Percentiles rank a stretch among this genome's conserved stretches.
phyloP scores from a whole-genome alignment of 1,140 invertebrate genomes.

The Caerostris extrusa region DNA sequence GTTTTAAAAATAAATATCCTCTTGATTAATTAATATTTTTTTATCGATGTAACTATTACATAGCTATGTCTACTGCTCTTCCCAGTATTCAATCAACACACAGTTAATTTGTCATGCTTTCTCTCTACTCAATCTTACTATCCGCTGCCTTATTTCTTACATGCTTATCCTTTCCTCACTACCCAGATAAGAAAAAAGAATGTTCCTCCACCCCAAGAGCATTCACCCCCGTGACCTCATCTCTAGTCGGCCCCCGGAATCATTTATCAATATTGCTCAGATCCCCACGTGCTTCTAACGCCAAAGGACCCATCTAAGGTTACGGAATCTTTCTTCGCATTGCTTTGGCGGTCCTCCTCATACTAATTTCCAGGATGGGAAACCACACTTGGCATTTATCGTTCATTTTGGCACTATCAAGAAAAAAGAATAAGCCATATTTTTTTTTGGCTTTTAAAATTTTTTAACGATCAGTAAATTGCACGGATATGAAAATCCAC shows the following conservation, averaged over 20 bases:
- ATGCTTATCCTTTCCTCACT: neutral
- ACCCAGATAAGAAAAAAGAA: neutral
- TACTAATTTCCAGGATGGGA: neutral
- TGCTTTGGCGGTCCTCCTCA: neutral
- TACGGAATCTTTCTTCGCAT: slow-evolving; percentile 48
- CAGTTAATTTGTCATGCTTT: too few species aligned
- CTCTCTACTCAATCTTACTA: too few species aligned
- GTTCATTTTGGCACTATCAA: neutral
- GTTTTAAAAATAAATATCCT: too few species aligned
- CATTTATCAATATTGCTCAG: slow-evolving; percentile 61
- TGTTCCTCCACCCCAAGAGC: slow-evolving; percentile 35
- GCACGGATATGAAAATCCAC: too few species aligned
- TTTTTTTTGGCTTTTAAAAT: too few species aligned
- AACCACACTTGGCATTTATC: neutral
- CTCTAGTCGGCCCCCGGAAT: slow-evolving; percentile 46
- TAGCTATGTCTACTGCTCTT: too few species aligned
- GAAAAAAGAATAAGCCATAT: neutral
- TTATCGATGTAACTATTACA: too few species aligned
- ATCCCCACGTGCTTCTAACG: slow-evolving; percentile 58
- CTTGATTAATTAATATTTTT: too few species aligned
- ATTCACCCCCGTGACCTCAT: slow-evolving; percentile 54
- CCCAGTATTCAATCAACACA: too few species aligned
- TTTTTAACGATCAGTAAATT: too few species aligned
- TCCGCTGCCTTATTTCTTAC: neutral
- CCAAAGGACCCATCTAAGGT: slow-evolving; percentile 63